Evolutionary conservation across 1,140 invertebrate genomes (phyloP).

Genomic region (Trichomalopsis sarcophagae): DNA sequence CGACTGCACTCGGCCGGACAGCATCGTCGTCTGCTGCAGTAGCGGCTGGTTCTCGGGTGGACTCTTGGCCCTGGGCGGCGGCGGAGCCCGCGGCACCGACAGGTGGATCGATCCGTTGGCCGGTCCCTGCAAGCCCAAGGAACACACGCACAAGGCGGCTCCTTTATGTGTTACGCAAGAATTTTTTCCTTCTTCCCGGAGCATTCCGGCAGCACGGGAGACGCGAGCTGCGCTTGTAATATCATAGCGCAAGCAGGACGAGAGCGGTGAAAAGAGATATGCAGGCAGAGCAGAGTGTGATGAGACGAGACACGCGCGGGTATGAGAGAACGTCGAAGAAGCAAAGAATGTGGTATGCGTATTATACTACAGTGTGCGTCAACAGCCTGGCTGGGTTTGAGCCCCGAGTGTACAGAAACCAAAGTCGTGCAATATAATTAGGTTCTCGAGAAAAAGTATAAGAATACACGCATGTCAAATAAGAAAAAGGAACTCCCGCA

Average conservation of each 20-base stretch:
- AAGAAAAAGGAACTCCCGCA: neutral
- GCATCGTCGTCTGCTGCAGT: conserved; percentile 67
- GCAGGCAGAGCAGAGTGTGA: neutral
- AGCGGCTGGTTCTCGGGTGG: conserved; percentile 78
- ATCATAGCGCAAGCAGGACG: too few relatives aligned
- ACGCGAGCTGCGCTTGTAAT: too few relatives aligned
- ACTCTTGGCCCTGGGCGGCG: conserved; percentile 76
- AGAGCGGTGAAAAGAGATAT: neutral
- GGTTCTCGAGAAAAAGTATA: neutral
- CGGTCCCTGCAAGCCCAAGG: conserved; percentile 68
- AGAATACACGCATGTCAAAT: neutral
- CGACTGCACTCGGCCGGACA: conserved; percentile 75
- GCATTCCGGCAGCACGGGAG: too few relatives aligned
- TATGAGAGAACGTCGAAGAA: neutral
- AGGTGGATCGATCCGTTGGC: conserved; percentile 78
- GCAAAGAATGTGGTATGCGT: neutral
- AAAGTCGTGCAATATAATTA: neutral
- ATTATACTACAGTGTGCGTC: neutral
- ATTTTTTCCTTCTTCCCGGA: neutral
- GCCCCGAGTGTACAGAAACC: conserved; percentile 40
- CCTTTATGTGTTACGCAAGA: neutral
- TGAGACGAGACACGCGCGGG: too few relatives aligned
- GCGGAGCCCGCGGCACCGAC: conserved; percentile 76
- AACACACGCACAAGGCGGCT: conserved; percentile 3
- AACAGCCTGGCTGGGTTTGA: conserved; percentile 10